These are phyloP conservation scores for Plumapathes pennacea DNA, from an alignment of 92 coral and sea anemone species.

Conservation along the genomic window DNA sequence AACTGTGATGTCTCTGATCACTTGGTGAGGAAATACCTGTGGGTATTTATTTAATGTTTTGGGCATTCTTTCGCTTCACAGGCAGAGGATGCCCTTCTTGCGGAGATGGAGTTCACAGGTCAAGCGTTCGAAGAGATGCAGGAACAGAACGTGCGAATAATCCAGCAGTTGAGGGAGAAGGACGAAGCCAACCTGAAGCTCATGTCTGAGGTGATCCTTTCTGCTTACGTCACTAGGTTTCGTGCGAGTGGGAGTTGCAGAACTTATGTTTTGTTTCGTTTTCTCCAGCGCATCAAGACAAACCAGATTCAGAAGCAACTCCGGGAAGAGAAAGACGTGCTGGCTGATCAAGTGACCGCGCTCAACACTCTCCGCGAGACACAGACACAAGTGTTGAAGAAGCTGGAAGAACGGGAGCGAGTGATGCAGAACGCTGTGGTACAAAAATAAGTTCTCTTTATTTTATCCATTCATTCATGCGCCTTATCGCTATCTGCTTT, in stretches of 20 bases:
- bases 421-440: conserved; percentile 87
- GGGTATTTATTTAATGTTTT: too few relatives aligned
- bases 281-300: conserved; percentile 83
- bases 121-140: conserved; percentile 99
- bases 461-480: not conserved
- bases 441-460: too few relatives aligned
- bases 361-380: conserved; percentile 86
- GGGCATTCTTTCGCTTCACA: not conserved
- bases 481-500: not conserved
- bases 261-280: not conserved
- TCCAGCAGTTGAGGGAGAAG: conserved; percentile 90
- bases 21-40: too few relatives aligned
- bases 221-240: not conserved
- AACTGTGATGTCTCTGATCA: too few relatives aligned
- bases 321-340: conserved; percentile 93
- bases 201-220: conserved; percentile 82
- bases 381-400: conserved; percentile 84
- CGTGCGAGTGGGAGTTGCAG: not conserved
- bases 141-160: conserved; percentile 84
- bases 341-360: conserved; percentile 95
- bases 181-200: conserved; percentile 92
- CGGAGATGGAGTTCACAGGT: conserved; percentile 98
- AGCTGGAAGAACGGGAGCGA: conserved; percentile 88
- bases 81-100: conserved; percentile 92
- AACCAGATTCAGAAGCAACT: conserved; percentile 96